Evolutionary conservation across 2,888 invertebrate genomes (phyloP).

Genomic region (Amblyjoppa proteus): DNA sequence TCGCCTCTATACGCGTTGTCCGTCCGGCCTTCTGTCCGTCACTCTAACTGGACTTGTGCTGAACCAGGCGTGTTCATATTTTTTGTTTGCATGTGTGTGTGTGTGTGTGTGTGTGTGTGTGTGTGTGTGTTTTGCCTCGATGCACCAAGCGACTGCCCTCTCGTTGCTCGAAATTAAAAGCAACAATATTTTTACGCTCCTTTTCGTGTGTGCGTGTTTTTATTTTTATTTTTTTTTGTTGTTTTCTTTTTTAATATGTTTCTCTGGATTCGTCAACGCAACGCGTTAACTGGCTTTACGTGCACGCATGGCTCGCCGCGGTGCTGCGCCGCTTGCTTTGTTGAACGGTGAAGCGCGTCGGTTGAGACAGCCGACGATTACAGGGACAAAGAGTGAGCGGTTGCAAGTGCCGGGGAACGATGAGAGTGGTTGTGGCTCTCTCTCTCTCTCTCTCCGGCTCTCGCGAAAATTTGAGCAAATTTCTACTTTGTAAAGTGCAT

Average conservation of each 20-base stretch:
- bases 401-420: neutral
- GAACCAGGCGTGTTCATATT: conserved; percentile 56
- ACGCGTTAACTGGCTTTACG: conserved; percentile 1
- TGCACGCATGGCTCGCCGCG: conserved; percentile 1
- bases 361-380: conserved; percentile 5
- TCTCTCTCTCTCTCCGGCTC: neutral
- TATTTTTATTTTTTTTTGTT: neutral
- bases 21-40: neutral
- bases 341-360: conserved; percentile 1
- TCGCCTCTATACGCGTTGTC: conserved; percentile 5
- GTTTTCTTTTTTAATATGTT: neutral
- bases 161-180: conserved; percentile 38
- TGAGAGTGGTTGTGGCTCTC: neutral
- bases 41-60: conserved; percentile 47
- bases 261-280: conserved; percentile 5
- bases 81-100: neutral
- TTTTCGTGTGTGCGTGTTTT: too few relatives aligned
- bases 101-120: too few relatives aligned
- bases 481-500: conserved; percentile 31
- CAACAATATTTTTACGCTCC: conserved; percentile 31
- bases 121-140: neutral
- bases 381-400: neutral
- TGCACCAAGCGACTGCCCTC: conserved; percentile 24
- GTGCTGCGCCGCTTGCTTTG: neutral
- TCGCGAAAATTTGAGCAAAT: conserved; percentile 36